Evolutionary conservation across 2,797 vertebrate species (phyloP).

Genomic region (Gadopsis bispinosus): DNA sequence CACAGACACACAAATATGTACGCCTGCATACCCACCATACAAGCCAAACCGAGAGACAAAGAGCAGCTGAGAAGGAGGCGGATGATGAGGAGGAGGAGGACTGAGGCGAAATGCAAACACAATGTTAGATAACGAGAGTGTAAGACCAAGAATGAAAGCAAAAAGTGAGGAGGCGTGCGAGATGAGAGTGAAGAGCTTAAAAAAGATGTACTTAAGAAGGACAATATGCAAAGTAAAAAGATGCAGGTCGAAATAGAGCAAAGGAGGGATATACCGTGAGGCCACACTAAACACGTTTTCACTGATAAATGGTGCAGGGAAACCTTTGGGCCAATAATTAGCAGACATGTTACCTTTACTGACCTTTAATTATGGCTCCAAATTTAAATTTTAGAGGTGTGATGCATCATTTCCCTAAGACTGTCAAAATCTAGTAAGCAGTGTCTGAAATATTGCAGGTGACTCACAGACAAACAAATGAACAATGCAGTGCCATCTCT

Average conservation of each 20-base stretch:
- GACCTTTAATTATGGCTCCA: conserved; percentile 66
- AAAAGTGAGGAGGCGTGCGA: conserved; percentile 71
- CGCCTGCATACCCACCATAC: conserved; percentile 48
- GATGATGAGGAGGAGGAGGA: conserved; percentile 76
- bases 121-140: conserved; percentile 76
- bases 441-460: conserved; percentile 63
- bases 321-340: conserved; percentile 69
- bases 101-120: conserved; percentile 71
- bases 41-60: conserved; percentile 74
- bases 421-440: conserved; percentile 42
- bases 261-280: conserved; percentile 29
- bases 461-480: conserved; percentile 57
- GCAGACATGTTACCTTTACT: conserved; percentile 52
- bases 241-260: conserved; percentile 12
- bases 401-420: conserved; percentile 62
- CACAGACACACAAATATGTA: conserved; percentile 59
- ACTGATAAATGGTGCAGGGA: conserved; percentile 53
- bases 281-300: conserved; percentile 54
- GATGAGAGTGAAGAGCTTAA: conserved; percentile 69
- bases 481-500: conserved; percentile 33
- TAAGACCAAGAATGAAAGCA: conserved; percentile 75
- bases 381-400: conserved; percentile 59
- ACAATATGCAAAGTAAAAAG: conserved; percentile 62
- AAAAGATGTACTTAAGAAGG: conserved; percentile 56
- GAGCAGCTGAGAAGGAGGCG: conserved; percentile 79